phyloP scores from a whole-genome alignment of 2,888 invertebrate genomes.

The Dryadula phaetusa region DNA sequence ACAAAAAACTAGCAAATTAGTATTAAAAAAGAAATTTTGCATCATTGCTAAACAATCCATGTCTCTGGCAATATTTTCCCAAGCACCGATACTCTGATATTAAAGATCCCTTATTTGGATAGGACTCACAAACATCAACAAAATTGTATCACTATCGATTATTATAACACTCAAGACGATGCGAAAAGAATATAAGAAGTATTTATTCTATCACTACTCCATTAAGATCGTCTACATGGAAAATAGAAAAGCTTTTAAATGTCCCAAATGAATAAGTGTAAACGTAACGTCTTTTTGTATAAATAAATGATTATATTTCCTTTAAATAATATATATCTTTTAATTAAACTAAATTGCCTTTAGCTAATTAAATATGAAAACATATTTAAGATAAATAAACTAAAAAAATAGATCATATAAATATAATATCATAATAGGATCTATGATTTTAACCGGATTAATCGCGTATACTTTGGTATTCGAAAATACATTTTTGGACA shows the following conservation, averaged over 20 bases:
- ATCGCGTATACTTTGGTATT: too few relatives aligned
- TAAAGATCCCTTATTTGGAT: slow-evolving; percentile 42
- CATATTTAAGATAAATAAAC: too few relatives aligned
- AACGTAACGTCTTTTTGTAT: background rate
- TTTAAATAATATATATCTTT: too few relatives aligned
- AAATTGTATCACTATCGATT: slow-evolving; percentile 34
- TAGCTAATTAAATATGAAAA: too few relatives aligned
- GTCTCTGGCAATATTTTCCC: slow-evolving; percentile 40
- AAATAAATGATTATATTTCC: background rate
- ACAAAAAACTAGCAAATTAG: background rate
- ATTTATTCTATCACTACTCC: slow-evolving; percentile 22
- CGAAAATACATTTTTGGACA: too few relatives aligned
- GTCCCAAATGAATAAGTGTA: background rate
- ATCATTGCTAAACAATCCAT: slow-evolving; percentile 31
- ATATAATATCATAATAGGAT: too few relatives aligned
- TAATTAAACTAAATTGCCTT: too few relatives aligned
- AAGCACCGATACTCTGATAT: slow-evolving; percentile 36
- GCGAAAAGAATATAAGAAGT: slow-evolving; percentile 30
- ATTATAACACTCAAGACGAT: slow-evolving; percentile 42
- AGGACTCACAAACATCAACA: slow-evolving; percentile 42
- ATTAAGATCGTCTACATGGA: background rate
- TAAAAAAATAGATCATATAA: too few relatives aligned
- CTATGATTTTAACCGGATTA: too few relatives aligned
- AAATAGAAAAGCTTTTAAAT: slow-evolving; percentile 9
- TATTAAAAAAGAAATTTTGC: slow-evolving; percentile 20